phyloP scores from a whole-genome alignment of 2,888 invertebrate genomes.

The Cremastinae sp. region DNA sequence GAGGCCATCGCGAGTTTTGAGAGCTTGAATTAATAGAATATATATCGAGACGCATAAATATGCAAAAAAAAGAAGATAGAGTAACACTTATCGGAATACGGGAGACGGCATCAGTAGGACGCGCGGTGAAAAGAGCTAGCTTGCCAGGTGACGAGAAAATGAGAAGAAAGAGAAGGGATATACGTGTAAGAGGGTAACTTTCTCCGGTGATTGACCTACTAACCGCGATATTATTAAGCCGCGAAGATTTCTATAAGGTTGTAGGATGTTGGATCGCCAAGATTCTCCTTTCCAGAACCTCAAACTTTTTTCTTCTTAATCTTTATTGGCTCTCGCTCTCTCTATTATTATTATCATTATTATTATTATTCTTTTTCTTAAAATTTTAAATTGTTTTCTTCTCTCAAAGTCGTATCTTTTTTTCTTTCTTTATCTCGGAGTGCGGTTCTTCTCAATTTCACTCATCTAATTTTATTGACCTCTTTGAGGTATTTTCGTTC shows the following conservation, averaged over 20 bases:
- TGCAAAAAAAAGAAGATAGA: neutral
- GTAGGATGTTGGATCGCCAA: slow-evolving; percentile 29
- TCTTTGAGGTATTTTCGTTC: slow-evolving; percentile 10
- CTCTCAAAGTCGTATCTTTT: slow-evolving; percentile 7
- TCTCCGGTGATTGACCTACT: slow-evolving; percentile 78
- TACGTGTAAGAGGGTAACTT: slow-evolving; percentile 73
- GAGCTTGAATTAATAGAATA: neutral
- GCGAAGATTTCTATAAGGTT: slow-evolving; percentile 74
- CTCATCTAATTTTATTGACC: slow-evolving; percentile 31
- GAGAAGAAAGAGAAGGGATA: slow-evolving; percentile 24
- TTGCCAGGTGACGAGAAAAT: slow-evolving; percentile 23
- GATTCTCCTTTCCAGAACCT: slow-evolving; percentile 23
- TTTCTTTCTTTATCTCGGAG: slow-evolving; percentile 8
- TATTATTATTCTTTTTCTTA: neutral
- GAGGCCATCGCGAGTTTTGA: too few species aligned
- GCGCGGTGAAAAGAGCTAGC: slow-evolving; percentile 42
- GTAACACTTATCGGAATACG: slow-evolving; percentile 7
- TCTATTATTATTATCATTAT: slow-evolving; percentile 15
- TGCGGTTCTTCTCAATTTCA: too few species aligned
- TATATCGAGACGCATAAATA: neutral
- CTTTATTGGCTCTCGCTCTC: slow-evolving; percentile 21
- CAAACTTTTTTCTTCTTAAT: slow-evolving; percentile 16
- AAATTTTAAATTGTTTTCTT: too few species aligned
- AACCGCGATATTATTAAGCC: slow-evolving; percentile 77
- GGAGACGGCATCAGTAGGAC: slow-evolving; percentile 25